Evolutionary conservation across 1,140 invertebrate genomes (phyloP).

Genomic region (Caenorhabditis elegans): DNA sequence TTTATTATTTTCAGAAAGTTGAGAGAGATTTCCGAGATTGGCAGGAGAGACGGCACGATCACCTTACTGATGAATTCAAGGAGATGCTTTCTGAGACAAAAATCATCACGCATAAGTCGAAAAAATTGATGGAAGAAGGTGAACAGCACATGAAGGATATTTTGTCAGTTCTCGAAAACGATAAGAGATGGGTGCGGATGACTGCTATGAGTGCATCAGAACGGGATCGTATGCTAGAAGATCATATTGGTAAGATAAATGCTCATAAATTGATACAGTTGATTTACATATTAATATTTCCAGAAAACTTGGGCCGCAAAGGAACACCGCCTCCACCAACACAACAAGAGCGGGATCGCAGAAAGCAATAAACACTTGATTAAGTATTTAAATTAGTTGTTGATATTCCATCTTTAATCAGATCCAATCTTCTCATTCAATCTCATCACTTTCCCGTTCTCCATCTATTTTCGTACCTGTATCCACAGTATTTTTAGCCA

Average conservation of each 20-base stretch:
- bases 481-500: constrained; percentile 5
- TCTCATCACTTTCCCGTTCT: background rate
- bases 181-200: constrained; percentile 76
- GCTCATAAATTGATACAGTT: no score
- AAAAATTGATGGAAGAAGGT: constrained; percentile 73
- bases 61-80: constrained; percentile 86
- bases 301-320: constrained; percentile 85
- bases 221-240: constrained; percentile 79
- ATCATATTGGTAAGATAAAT: constrained; percentile 74
- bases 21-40: constrained; percentile 96
- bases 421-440: background rate
- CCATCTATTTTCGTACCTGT: background rate
- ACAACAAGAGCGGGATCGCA: constrained; percentile 81
- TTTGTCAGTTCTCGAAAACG: constrained; percentile 81
- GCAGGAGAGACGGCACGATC: constrained; percentile 85
- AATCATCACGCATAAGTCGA: constrained; percentile 85
- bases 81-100: constrained; percentile 93
- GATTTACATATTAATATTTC: background rate
- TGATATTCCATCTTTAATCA: no score
- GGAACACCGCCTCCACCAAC: constrained; percentile 96
- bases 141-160: constrained; percentile 83
- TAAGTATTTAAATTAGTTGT: no score
- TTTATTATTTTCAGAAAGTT: constrained; percentile 73
- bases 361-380: background rate
- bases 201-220: constrained; percentile 86